Evolutionary conservation across 2,888 invertebrate species (phyloP), one percentile per base, ranked within the genome.

Genomic region (Slavum lentiscoides): DNA sequence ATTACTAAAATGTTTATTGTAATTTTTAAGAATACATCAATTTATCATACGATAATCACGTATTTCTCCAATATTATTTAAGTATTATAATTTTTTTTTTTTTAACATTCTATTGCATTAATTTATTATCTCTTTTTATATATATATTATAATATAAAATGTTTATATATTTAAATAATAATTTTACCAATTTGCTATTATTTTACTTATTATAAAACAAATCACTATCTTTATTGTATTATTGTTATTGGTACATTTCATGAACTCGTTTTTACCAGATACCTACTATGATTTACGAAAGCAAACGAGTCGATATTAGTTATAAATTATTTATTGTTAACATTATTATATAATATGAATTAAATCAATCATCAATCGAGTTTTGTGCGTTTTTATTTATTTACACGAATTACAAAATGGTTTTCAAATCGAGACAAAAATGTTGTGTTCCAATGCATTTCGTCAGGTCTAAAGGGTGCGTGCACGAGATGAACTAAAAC

Each of bases 301-400:
- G 62, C 53, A 55, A 55, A 66, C 64, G 72, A 66, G 43, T 80
- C 72, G 55, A 72, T 72, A 70, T 17, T 72, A 80, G 61, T 77
- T 39, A 68, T 70, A 55, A 59, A 30, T 30, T 77, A 69, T 77
- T 80, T 80, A 80, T 80, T 80, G 80, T 80, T 80, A 80, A 80
- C 19, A 55, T 72, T 72, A 80, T 70, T 64, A 80, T 55, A 58
- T 58, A 55, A 53, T 30, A 30, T 30, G 55, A 70, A 80, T 72
- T 69, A 66, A 80, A 80, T 72, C 39, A 72, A 37, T 80, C 59
- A 66, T 72, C 19, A n/a, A 64, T 55, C 2, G 64, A 75, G 21
- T 75, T 53, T 53, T 74, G 17, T 49, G 53, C 37, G 58, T 30
- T 70, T 19, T 37, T 58, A 49, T 70, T 70, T 13, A 37, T 70